A percentile compares a stretch with the other conserved stretches of the same genome.
Evolutionary conservation across 92 coral and sea anemone species (phyloP).

Genomic region (Plumapathes pennacea): DNA sequence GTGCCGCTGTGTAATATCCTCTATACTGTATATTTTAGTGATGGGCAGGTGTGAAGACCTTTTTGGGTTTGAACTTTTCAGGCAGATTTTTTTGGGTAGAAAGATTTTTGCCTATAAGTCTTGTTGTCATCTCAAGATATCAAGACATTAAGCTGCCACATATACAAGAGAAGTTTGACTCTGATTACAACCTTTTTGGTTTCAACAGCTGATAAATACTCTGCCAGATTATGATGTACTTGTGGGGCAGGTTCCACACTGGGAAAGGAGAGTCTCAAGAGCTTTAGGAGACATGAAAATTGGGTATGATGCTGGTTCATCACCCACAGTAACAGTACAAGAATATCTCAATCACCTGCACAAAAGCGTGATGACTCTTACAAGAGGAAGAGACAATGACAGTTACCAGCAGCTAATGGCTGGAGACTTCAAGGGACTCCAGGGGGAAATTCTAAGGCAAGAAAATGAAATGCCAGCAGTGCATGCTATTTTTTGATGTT

Average conservation of each 20-base stretch:
- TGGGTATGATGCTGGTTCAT: slow-evolving; percentile 34
- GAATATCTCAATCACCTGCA: slow-evolving; percentile 75
- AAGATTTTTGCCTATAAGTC: too few relatives aligned
- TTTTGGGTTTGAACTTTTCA: too few relatives aligned
- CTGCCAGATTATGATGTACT: slow-evolving; percentile 73
- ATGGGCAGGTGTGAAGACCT: too few relatives aligned
- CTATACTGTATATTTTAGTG: too few relatives aligned
- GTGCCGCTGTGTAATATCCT: too few relatives aligned
- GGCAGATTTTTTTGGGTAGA: too few relatives aligned
- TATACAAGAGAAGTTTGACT: not conserved
- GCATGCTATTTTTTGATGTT: too few relatives aligned
- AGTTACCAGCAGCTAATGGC: slow-evolving; percentile 44
- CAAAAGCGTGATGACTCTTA: slow-evolving; percentile 63
- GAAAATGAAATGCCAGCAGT: not conserved
- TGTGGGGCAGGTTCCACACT: slow-evolving; percentile 58
- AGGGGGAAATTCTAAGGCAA: slow-evolving; percentile 46
- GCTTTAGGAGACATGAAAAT: slow-evolving; percentile 56
- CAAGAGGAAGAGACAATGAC: slow-evolving; percentile 22
- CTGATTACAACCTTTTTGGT: not conserved
- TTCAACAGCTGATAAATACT: slow-evolving; percentile 54
- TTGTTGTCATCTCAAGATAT: too few relatives aligned
- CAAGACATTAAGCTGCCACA: too few relatives aligned
- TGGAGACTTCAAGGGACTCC: slow-evolving; percentile 58
- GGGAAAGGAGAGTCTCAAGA: slow-evolving; percentile 63
- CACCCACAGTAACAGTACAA: slow-evolving; percentile 58